Evolutionary conservation across 2,888 invertebrate genomes (phyloP), one percentile per base, ranked within the genome.

Genomic region (Elgonia sp.): DNA sequence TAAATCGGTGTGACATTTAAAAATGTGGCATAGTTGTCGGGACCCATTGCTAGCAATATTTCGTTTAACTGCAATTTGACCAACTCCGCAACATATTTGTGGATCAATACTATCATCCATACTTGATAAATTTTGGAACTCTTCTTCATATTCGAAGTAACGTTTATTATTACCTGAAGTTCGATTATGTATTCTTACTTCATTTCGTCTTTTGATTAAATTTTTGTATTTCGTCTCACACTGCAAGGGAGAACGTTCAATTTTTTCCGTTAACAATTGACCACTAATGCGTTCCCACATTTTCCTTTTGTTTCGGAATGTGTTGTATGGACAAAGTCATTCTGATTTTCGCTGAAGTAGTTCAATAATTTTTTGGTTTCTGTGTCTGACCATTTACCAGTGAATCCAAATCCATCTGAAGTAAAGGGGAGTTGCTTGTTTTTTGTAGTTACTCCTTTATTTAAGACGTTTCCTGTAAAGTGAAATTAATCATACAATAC

Each of bases 101-200:
- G 85, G 80, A 40, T 80, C 80, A 42, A 81, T 55, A n/a, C 55
- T 86, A 39, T 86, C 85, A 69, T 86, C 85, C 40, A 39, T 53
- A 4, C 29, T 18, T 65, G 67, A 18, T 12, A 86, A 4, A 50
- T 50, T 81, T 39, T 80, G 40, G 29, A 86, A 75, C 81, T 86
- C 70, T n/a, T 37, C 55, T 70, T 81, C 76, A 50, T 63, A 86
- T 4, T 73, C 69, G 21, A 81, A 76, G 4, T 46, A 53, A 46
- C 60, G 69, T 62, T 70, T 80, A 18, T 75, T 76, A 53, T 70
- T 81, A 29, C 81, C 81, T 20, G 81, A 86, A 40, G 62, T 80
- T 46, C 75, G 14, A 29, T 81, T 86, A 53, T 81, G 70, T 4
- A 14, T 14, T 20, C 14, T 53, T 21, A 70, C 76, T 37, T 69